phyloP scores from a whole-genome alignment of 2,113 vertebrate species.

The Sceloporus undulatus region DNA sequence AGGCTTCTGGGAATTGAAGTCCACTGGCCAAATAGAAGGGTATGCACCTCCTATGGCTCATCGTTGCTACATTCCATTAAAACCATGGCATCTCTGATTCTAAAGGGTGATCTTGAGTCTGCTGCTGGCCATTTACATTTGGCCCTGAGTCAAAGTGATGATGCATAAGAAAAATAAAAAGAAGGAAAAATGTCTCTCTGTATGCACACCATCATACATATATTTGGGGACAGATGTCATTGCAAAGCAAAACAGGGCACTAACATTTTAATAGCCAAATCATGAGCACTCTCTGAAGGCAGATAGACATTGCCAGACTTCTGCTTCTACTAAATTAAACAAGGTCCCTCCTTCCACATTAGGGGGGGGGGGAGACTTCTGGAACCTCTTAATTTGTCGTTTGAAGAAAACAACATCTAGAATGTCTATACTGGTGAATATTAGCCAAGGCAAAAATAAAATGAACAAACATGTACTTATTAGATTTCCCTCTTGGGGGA shows the following conservation, averaged over 20 bases:
- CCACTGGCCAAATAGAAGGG: too few species aligned
- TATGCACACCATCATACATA: not conserved
- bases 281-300: slow-evolving; percentile 25
- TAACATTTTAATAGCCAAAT: slow-evolving; percentile 41
- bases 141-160: not conserved
- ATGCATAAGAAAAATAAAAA: not conserved
- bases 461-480: not conserved
- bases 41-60: too few species aligned
- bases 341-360: slow-evolving; percentile 32
- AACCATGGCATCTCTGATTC: too few species aligned
- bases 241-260: slow-evolving; percentile 15
- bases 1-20: too few species aligned
- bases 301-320: slow-evolving; percentile 3
- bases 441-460: not conserved
- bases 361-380: not conserved
- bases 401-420: slow-evolving; percentile 6
- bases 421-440: not conserved
- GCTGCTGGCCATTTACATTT: not conserved
- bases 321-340: slow-evolving; percentile 42
- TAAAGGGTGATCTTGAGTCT: not conserved
- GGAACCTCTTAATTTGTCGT: slow-evolving; percentile 10
- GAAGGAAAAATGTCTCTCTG: not conserved
- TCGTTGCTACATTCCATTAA: too few species aligned
- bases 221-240: slow-evolving; percentile 18
- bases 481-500: not conserved